Evolutionary conservation across 2,113 vertebrate genomes (phyloP).

Genomic region (Podarcis muralis): DNA sequence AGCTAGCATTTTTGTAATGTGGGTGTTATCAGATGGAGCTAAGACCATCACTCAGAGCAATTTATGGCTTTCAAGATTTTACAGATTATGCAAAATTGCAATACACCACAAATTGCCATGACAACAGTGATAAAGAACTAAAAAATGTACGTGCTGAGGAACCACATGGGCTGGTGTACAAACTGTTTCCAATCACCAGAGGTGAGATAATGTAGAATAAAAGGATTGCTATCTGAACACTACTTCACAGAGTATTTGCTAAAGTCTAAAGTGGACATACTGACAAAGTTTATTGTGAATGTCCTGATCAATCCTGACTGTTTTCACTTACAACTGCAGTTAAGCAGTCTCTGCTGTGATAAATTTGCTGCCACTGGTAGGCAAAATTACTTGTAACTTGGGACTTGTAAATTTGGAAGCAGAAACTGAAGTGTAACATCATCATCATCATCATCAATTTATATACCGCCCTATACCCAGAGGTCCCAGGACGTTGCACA

Average conservation of each 20-base stretch:
- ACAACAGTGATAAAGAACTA: conserved; percentile 32
- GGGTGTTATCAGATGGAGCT: conserved; percentile 8
- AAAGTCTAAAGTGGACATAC: not conserved
- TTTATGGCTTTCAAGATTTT: conserved; percentile 51
- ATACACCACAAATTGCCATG: conserved; percentile 20
- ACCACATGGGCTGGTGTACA: conserved; percentile 36
- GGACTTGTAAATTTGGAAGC: not conserved
- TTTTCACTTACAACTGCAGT: not conserved
- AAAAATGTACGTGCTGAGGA: conserved; percentile 50
- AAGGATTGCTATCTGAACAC: conserved; percentile 31
- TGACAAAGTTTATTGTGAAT: not conserved
- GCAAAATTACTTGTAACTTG: not conserved
- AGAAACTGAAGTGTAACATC: not conserved
- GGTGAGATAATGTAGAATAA: conserved; percentile 34
- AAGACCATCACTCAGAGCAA: not conserved
- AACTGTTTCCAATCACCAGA: conserved; percentile 42
- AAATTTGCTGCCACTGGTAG: not conserved
- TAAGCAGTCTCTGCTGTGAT: not conserved
- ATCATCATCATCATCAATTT: too few species aligned
- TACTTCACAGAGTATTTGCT: not conserved
- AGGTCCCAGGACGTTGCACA: too few species aligned
- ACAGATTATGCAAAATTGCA: conserved; percentile 44
- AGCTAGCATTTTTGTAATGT: not conserved
- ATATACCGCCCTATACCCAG: too few species aligned
- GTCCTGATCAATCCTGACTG: not conserved